Conservation (phyloP, 2,113 vertebrate genomes). For the Falco punctatus region DNA sequence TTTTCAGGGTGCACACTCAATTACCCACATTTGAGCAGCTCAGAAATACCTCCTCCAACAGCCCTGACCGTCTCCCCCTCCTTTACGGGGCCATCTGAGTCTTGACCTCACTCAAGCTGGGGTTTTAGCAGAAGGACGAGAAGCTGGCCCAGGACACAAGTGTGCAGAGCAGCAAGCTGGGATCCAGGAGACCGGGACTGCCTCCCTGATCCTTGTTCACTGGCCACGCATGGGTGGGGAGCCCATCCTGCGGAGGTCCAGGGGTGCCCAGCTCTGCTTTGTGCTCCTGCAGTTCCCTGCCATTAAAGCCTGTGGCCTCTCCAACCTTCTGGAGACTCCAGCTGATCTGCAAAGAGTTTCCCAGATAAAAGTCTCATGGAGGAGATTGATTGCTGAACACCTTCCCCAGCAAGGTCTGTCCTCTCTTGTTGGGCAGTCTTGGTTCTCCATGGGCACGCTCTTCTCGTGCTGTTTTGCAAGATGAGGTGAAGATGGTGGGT, state of each 20-base stretch:
- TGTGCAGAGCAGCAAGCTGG: background rate
- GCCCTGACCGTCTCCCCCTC: background rate
- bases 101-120: accelerated
- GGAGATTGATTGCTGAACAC: background rate
- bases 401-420: background rate
- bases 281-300: background rate
- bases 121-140: background rate
- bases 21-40: background rate
- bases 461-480: background rate
- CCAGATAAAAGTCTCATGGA: background rate
- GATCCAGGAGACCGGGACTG: background rate
- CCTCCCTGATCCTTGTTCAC: background rate
- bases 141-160: background rate
- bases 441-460: accelerated
- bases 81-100: background rate
- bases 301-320: background rate
- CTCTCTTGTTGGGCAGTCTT: background rate
- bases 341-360: background rate
- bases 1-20: background rate
- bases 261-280: background rate
- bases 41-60: background rate
- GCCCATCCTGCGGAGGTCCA: background rate
- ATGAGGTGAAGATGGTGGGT: background rate
- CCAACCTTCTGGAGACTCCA: background rate
- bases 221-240: background rate